Percentiles rank a stretch among this genome's conserved stretches.
These are phyloP conservation scores for Chesias legatella DNA, from an alignment of 2,888 invertebrate genomes.

Conservation along the genomic window DNA sequence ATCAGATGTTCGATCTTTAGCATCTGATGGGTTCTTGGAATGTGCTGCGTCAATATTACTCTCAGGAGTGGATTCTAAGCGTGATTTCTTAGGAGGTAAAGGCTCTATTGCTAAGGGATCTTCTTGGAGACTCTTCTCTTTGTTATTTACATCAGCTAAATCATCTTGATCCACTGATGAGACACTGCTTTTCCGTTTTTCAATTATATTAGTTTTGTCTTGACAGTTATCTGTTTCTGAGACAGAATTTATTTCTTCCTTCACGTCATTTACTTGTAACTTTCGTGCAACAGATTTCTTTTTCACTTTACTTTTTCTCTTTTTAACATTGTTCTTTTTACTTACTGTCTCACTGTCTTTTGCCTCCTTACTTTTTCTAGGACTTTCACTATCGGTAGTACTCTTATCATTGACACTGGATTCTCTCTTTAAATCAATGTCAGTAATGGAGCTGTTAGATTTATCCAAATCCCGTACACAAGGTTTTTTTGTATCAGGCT, in stretches of 20 bases:
- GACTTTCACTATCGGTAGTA: slow-evolving; percentile 50
- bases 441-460: slow-evolving; percentile 55
- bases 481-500: slow-evolving; percentile 66
- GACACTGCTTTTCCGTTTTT: slow-evolving; percentile 70
- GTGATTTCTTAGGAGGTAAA: slow-evolving; percentile 65
- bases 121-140: slow-evolving; percentile 54
- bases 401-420: slow-evolving; percentile 55
- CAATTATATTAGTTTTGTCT: slow-evolving; percentile 67
- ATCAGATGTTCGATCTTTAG: slow-evolving; percentile 45
- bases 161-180: slow-evolving; percentile 67
- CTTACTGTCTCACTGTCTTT: slow-evolving; percentile 48
- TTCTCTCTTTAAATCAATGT: slow-evolving; percentile 50
- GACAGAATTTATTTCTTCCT: slow-evolving; percentile 50
- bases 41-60: slow-evolving; percentile 57
- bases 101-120: slow-evolving; percentile 47
- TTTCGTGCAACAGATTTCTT: slow-evolving; percentile 54
- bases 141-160: slow-evolving; percentile 46
- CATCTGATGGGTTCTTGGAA: slow-evolving; percentile 62
- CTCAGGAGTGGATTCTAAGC: slow-evolving; percentile 63
- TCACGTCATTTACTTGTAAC: slow-evolving; percentile 47
- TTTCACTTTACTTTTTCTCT: slow-evolving; percentile 59
- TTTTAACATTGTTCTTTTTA: slow-evolving; percentile 57
- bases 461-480: slow-evolving; percentile 60
- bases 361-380: slow-evolving; percentile 45
- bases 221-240: slow-evolving; percentile 58